Percentiles rank a stretch among this genome's conserved stretches.
Conservation (phyloP, 1,140 invertebrate species). For the Calephelis nemesis region DNA sequence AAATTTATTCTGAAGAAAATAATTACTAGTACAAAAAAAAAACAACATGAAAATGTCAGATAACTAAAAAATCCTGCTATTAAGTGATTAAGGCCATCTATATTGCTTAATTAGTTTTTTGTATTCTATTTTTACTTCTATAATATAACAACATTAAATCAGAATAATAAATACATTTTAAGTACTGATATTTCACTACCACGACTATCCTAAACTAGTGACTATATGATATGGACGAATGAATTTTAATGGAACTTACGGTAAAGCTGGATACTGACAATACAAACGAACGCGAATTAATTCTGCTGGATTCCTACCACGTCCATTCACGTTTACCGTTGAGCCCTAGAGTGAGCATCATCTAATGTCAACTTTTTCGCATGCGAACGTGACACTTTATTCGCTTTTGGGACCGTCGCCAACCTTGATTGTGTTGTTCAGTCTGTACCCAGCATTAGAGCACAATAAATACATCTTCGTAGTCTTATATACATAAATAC, state of each 20-base stretch:
- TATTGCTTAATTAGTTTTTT: constrained; percentile 51
- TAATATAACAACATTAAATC: not conserved
- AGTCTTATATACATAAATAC: constrained; percentile 46
- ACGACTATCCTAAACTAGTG: constrained; percentile 56
- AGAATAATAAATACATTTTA: constrained; percentile 63
- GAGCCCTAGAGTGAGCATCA: too few relatives aligned
- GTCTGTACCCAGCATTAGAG: constrained; percentile 30
- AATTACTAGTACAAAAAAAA: constrained; percentile 31
- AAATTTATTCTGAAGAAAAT: too few relatives aligned
- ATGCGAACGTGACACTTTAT: too few relatives aligned
- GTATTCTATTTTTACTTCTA: constrained; percentile 21
- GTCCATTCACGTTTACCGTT: not conserved
- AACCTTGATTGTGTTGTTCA: too few relatives aligned
- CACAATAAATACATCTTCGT: constrained; percentile 41
- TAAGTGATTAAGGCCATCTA: constrained; percentile 42
- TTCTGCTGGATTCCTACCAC: not conserved
- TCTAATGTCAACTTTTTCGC: too few relatives aligned
- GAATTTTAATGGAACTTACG: constrained; percentile 49
- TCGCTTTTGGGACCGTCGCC: too few relatives aligned
- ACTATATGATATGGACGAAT: constrained; percentile 75
- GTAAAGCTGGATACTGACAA: constrained; percentile 25
- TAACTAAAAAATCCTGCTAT: constrained; percentile 17
- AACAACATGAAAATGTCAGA: constrained; percentile 29
- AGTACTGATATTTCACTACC: constrained; percentile 52
- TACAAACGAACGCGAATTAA: not conserved